A percentile compares a stretch with the other conserved stretches of the same genome.
Conservation (phyloP, 2,888 invertebrate species). For the Exocentrus adspersus region DNA sequence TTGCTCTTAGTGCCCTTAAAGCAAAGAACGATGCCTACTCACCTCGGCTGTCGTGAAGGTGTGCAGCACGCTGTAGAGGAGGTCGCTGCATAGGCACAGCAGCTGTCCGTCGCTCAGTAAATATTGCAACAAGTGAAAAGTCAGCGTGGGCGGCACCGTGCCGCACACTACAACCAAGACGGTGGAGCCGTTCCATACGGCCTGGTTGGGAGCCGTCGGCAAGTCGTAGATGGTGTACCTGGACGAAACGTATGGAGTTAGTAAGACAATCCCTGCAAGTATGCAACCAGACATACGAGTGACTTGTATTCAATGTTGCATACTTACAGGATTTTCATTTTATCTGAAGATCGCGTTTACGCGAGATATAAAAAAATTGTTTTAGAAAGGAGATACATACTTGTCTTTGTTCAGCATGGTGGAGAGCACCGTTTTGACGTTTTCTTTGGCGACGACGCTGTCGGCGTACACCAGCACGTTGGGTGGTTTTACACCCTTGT, state of each 20-base stretch:
- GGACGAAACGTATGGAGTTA: too few relatives aligned
- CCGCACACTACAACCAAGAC: slow-evolving; percentile 81
- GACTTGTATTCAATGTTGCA: too few relatives aligned
- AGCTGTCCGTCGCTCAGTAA: slow-evolving; percentile 79
- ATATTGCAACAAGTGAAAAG: slow-evolving; percentile 76
- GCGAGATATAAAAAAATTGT: too few relatives aligned
- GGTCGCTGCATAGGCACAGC: slow-evolving; percentile 83
- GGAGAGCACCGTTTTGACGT: slow-evolving; percentile 75
- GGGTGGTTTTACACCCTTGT: slow-evolving; percentile 70
- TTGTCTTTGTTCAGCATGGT: slow-evolving; percentile 77
- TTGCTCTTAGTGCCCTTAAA: neutral
- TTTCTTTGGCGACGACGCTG: slow-evolving; percentile 77
- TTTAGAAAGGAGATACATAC: slow-evolving; percentile 65
- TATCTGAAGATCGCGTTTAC: too few relatives aligned
- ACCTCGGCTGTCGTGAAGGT: slow-evolving; percentile 88
- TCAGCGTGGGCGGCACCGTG: slow-evolving; percentile 73
- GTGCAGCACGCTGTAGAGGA: slow-evolving; percentile 80
- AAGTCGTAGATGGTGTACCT: slow-evolving; percentile 75
- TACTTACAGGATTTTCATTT: too few relatives aligned
- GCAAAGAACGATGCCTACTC: neutral
- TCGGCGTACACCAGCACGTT: slow-evolving; percentile 86
- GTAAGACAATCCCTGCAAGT: too few relatives aligned
- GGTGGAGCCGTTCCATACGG: slow-evolving; percentile 57
- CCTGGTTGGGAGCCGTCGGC: slow-evolving; percentile 51
- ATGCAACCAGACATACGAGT: too few relatives aligned